These are phyloP conservation scores for Drosophila sp. DNA, from an alignment of 1,140 invertebrate species.

Conservation along the genomic window DNA sequence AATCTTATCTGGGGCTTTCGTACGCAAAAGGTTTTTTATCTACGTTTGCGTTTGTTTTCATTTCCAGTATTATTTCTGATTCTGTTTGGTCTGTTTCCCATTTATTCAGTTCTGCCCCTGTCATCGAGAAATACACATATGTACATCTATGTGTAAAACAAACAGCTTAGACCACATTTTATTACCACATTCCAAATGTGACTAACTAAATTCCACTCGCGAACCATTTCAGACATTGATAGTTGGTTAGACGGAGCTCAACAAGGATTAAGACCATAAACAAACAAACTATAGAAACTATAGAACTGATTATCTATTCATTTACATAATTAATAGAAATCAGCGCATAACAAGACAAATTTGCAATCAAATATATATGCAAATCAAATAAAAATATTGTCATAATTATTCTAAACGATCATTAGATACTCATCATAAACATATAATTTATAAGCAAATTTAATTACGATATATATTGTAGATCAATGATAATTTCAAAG, in stretches of 20 bases:
- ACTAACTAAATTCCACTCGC: neutral
- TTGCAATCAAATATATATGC: neutral
- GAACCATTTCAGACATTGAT: neutral
- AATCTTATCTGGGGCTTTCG: conserved; percentile 44
- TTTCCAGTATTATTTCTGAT: conserved; percentile 30
- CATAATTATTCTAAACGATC: neutral
- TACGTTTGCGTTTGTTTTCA: conserved; percentile 55
- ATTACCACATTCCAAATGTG: neutral
- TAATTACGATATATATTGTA: too few relatives aligned
- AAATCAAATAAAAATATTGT: neutral
- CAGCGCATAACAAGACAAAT: neutral
- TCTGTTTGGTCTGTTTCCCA: conserved; percentile 1
- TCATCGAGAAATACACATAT: conserved; percentile 8
- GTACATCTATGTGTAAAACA: neutral
- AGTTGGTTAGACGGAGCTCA: conserved; percentile 1
- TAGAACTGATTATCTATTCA: neutral
- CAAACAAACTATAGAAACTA: neutral
- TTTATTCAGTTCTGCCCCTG: neutral
- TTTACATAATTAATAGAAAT: neutral
- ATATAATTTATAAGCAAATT: too few relatives aligned
- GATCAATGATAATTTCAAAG: too few relatives aligned
- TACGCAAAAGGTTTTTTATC: conserved; percentile 68
- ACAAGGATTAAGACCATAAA: conserved; percentile 1
- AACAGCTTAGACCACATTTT: conserved; percentile 1
- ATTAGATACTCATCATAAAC: too few relatives aligned